Evolutionary conservation across 2,113 vertebrate species (phyloP), one percentile per base, ranked within the genome.

Genomic region (Harpagus bidentatus): DNA sequence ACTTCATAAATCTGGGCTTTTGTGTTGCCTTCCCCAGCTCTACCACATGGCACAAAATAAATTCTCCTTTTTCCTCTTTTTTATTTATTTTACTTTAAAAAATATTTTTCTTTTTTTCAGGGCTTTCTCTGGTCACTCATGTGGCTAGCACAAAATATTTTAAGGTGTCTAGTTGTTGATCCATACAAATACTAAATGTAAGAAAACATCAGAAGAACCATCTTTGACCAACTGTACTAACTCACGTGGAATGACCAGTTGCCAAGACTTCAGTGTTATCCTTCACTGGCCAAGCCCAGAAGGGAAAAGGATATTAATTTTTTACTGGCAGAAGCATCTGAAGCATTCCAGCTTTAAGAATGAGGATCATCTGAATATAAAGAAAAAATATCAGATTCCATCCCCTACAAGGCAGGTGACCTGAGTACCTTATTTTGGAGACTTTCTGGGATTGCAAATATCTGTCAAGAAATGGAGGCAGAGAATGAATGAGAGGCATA

Each of bases 331-430:
- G 66, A 69, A 84, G 16, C 26, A 38, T 70, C 26, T 62, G 22
- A 42, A 13, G 9, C 38, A 48, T 80, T 90, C 19, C 42, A 74
- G 31, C 14, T 53, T 70, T 87, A 70, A 79, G 25, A 53, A 56
- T 73, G 29, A 63, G 4, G 19, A 82, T 86, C 61, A 47, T 25
- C 31, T 63, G 29, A 62, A 73, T 19, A 25, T 40, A 86, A 48
- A 70, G 6, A 65, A 85, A 48, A 80, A 59, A n/a, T 28, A 20
- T 23, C 52, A 72, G 9, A 29, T 40, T 82, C 32, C n/a, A 67
- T 16, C 40, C 14, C 18, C 42, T 32, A 20, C 0, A 0, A 47
- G 36, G 14, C 47, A 67, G 48, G 31, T 0, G 4, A 48, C 42
- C 26, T 1, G 7, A 23, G 47, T 32, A 32, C 19, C 19, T 86